phyloP scores from a whole-genome alignment of 35 echinoderm and acorn worm species.

The Apostichopus japonicus region DNA sequence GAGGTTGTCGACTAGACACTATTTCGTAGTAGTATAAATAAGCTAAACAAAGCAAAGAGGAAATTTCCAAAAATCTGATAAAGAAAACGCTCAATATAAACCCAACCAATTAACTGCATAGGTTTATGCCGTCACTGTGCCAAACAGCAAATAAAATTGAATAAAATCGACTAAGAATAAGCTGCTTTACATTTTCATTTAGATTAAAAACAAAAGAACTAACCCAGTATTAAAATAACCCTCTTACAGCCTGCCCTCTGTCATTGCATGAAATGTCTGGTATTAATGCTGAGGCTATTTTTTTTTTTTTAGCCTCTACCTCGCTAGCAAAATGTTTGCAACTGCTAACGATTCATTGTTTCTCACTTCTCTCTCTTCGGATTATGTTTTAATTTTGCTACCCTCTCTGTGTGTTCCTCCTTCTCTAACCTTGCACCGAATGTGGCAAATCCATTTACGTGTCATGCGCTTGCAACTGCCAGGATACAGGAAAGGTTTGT shows the following conservation, averaged over 20 bases:
- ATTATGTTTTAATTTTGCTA: background rate
- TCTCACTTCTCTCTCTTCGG: background rate
- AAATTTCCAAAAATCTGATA: too few species aligned
- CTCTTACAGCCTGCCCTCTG: background rate
- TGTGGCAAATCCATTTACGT: background rate
- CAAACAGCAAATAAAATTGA: too few species aligned
- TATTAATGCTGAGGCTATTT: background rate
- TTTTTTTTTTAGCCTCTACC: background rate
- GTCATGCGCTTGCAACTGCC: conserved; percentile 1
- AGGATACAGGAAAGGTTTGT: background rate
- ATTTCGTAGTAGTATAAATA: too few species aligned
- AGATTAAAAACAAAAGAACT: too few species aligned
- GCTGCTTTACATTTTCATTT: too few species aligned
- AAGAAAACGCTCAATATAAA: too few species aligned
- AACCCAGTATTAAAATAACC: too few species aligned
- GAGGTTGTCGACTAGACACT: too few species aligned
- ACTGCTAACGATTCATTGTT: background rate
- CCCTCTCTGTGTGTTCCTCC: background rate
- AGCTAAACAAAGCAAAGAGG: too few species aligned
- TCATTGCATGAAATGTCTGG: background rate
- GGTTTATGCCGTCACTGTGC: too few species aligned
- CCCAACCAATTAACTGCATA: too few species aligned
- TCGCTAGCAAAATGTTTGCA: background rate
- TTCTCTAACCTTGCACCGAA: conserved; percentile 14
- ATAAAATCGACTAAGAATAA: too few species aligned